Evolutionary conservation across 2,888 invertebrate species (phyloP).

Genomic region (Meteorus cinctellus): DNA sequence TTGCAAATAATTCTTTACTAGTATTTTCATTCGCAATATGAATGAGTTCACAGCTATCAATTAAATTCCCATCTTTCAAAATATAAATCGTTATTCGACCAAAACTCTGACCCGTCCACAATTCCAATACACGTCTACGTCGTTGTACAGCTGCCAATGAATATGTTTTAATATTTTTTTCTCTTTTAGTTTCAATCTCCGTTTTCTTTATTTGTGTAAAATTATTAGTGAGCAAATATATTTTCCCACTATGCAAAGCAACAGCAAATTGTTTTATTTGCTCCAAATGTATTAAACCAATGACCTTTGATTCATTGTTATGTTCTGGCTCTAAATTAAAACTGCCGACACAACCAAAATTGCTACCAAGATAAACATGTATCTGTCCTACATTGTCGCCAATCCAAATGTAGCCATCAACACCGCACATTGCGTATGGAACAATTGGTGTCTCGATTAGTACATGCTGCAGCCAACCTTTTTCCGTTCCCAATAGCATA

Average conservation of each 20-base stretch:
- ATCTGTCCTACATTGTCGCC: slow-evolving; percentile 92
- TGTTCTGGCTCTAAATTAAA: slow-evolving; percentile 79
- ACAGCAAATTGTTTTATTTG: slow-evolving; percentile 85
- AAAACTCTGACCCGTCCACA: slow-evolving; percentile 92
- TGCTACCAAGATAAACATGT: slow-evolving; percentile 82
- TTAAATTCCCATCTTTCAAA: slow-evolving; percentile 75
- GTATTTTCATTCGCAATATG: slow-evolving; percentile 78
- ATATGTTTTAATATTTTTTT: slow-evolving; percentile 65
- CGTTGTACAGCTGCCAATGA: slow-evolving; percentile 67
- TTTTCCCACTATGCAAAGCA: slow-evolving; percentile 84
- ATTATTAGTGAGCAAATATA: slow-evolving; percentile 66
- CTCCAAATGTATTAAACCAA: slow-evolving; percentile 81
- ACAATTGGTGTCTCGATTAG: slow-evolving; percentile 75
- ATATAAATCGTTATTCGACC: slow-evolving; percentile 87
- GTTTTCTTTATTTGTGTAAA: slow-evolving; percentile 69
- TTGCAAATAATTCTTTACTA: slow-evolving; percentile 79
- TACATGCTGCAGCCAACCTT: slow-evolving; percentile 79
- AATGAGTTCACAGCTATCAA: slow-evolving; percentile 79
- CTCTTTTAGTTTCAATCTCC: slow-evolving; percentile 68
- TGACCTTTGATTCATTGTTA: slow-evolving; percentile 77
- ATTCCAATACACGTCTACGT: slow-evolving; percentile 76
- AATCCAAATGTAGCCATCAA: slow-evolving; percentile 88
- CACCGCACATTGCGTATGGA: slow-evolving; percentile 83
- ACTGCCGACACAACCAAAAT: slow-evolving; percentile 70
- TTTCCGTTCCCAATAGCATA: slow-evolving; percentile 76